Conservation (phyloP, 2,888 invertebrate species). For the Gisinianus flammeolus region DNA sequence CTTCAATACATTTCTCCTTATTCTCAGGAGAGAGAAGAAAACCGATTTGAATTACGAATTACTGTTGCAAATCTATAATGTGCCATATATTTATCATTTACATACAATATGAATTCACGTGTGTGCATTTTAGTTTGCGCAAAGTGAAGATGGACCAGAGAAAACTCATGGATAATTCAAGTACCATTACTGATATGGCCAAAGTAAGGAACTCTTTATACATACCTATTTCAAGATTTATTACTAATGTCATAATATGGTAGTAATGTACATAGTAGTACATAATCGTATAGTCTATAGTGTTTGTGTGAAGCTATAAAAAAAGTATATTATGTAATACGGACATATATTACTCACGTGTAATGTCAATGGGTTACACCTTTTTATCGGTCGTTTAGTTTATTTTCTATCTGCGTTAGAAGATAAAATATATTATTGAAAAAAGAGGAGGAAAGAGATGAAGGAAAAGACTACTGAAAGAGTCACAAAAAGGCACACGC, state of each 20-base stretch:
- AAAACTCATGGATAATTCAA: slow-evolving; percentile 98
- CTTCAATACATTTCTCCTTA: slow-evolving; percentile 1
- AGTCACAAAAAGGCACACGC: no score
- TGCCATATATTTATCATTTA: no score
- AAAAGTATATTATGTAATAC: neutral
- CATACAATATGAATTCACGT: neutral
- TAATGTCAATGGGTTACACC: neutral
- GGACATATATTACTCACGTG: neutral
- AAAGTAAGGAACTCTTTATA: slow-evolving; percentile 74
- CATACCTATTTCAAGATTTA: neutral
- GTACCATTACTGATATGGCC: slow-evolving; percentile 99
- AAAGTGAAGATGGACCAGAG: slow-evolving; percentile 99
- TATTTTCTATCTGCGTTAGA: neutral
- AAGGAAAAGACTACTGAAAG: neutral
- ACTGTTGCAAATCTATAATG: no score
- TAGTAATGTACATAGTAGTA: neutral
- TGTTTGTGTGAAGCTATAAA: no score
- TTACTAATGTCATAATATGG: no score
- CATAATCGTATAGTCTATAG: no score
- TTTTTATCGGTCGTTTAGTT: neutral
- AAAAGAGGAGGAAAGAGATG: neutral
- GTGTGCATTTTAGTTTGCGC: slow-evolving; percentile 75
- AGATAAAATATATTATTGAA: neutral
- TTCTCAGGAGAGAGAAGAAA: neutral
- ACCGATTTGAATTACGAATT: neutral